Evolutionary conservation across 2,888 invertebrate genomes (phyloP).

Genomic region (Nephrotoma guestfalica): DNA sequence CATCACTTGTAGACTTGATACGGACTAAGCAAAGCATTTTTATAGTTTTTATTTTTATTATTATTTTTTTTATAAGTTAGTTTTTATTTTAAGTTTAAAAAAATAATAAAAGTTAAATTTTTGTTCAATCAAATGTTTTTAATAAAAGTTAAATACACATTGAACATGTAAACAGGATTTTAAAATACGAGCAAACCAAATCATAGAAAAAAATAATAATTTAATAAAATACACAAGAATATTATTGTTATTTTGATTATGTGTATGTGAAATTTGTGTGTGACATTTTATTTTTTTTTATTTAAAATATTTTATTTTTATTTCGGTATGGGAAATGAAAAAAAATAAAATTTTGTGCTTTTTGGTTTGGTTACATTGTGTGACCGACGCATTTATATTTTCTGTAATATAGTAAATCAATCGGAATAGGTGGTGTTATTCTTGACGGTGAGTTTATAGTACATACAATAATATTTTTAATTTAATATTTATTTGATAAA

Average conservation of each 20-base stretch:
- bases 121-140: neutral
- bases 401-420: neutral
- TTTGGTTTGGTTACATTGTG: neutral
- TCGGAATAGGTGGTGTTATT: slow-evolving; percentile 4
- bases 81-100: neutral
- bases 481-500: neutral
- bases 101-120: neutral
- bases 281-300: neutral
- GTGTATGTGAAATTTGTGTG: neutral
- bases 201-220: neutral
- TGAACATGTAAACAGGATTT: neutral
- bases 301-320: neutral
- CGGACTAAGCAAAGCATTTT: neutral
- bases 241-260: neutral
- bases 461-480: neutral
- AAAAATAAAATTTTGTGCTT: neutral
- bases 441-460: neutral
- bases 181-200: neutral
- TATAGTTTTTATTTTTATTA: neutral
- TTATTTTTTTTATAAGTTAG: neutral
- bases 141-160: neutral
- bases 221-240: neutral
- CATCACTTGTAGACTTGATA: neutral
- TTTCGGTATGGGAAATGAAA: neutral
- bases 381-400: slow-evolving; percentile 2